Percentiles rank a stretch among this genome's conserved stretches.
phyloP scores from a whole-genome alignment of 1,140 invertebrate genomes.

The Radopholus similis region DNA sequence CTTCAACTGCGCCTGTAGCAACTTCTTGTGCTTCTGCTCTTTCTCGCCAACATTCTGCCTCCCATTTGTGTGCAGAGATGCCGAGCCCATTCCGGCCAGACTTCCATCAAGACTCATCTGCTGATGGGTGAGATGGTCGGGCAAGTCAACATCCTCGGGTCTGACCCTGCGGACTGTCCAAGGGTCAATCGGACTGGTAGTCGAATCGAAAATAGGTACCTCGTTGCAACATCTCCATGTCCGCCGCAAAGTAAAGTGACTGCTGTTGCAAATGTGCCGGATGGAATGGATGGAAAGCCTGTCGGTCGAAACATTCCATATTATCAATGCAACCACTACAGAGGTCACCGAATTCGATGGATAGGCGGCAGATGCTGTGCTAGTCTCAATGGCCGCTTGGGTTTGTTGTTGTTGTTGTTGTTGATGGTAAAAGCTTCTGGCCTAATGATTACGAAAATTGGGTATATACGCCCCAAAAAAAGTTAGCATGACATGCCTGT shows the following conservation, averaged over 20 bases:
- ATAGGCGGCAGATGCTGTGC: too few relatives aligned
- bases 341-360: too few relatives aligned
- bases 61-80: conserved; percentile 1
- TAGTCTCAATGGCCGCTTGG: too few relatives aligned
- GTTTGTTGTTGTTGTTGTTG: conserved; percentile 11
- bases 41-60: conserved; percentile 15
- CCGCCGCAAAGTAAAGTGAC: conserved; percentile 15
- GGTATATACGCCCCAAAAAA: too few relatives aligned
- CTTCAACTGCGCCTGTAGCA: conserved; percentile 34
- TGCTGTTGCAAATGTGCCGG: conserved; percentile 31
- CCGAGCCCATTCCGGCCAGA: not conserved
- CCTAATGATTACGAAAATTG: too few relatives aligned
- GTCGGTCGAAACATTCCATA: not conserved
- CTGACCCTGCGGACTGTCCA: conserved; percentile 35
- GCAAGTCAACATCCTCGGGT: conserved; percentile 42
- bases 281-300: conserved; percentile 22
- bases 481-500: too few relatives aligned
- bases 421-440: conserved; percentile 13
- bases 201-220: too few relatives aligned
- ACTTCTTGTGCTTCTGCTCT: conserved; percentile 31
- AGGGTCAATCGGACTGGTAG: too few relatives aligned
- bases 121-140: not conserved
- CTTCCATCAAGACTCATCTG: not conserved
- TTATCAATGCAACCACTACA: too few relatives aligned
- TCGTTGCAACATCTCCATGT: conserved; percentile 40